Conservation (phyloP, 37 sponge, comb jelly and placozoan species). For the Theonella swinhoei region DNA sequence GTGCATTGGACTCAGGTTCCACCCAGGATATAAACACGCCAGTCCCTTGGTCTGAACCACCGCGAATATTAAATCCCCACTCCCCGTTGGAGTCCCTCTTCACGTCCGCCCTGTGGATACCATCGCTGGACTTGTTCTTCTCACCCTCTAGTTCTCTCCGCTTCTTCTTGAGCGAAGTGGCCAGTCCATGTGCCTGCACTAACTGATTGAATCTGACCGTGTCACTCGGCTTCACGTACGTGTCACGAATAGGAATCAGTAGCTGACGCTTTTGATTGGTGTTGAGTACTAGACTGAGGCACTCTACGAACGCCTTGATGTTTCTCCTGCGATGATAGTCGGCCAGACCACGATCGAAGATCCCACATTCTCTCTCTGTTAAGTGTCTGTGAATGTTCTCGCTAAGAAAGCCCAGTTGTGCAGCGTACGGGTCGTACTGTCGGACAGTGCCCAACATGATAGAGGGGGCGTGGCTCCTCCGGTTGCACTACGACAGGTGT, state of each 20-base stretch:
- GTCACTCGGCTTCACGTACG: conserved; percentile 73
- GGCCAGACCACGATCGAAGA: conserved; percentile 70
- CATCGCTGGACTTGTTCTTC: conserved; percentile 1
- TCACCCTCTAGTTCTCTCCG: neutral
- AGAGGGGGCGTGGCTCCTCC: no score
- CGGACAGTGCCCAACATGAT: no score
- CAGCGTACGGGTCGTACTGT: no score
- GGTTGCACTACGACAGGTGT: no score
- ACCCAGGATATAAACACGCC: conserved; percentile 86
- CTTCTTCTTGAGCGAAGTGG: conserved; percentile 26
- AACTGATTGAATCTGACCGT: conserved; percentile 73
- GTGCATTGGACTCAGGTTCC: conserved; percentile 74
- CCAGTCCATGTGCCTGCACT: conserved; percentile 58
- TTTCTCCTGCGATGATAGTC: conserved; percentile 68
- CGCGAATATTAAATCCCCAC: conserved; percentile 82
- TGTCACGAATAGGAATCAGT: conserved; percentile 71
- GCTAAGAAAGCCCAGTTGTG: conserved; percentile 34
- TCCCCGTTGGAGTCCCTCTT: conserved; percentile 68
- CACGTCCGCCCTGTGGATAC: conserved; percentile 34
- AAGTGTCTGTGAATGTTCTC: conserved; percentile 58
- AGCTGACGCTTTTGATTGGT: conserved; percentile 76
- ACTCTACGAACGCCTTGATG: conserved; percentile 68
- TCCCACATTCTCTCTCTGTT: conserved; percentile 60
- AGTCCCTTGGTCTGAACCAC: conserved; percentile 78
- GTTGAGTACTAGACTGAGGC: conserved; percentile 59